Evolutionary conservation across 2,113 vertebrate genomes (phyloP).

Genomic region (Leptobrachium leishanense): DNA sequence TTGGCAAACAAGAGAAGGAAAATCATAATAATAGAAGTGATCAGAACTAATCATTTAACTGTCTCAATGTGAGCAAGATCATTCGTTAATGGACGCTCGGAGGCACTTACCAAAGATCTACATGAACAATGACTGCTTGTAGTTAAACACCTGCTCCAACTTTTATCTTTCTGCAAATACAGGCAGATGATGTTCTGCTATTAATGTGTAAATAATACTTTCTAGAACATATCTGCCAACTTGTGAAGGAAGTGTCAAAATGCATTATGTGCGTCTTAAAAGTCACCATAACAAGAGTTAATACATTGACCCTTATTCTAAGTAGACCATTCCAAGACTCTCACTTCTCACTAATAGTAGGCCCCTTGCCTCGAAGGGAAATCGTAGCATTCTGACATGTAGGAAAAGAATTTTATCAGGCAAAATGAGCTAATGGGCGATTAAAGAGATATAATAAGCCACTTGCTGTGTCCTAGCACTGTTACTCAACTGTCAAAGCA

Average conservation of each 20-base stretch:
- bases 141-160: constrained; percentile 46
- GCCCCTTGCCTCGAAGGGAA: constrained; percentile 7
- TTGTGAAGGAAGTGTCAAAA: constrained; percentile 36
- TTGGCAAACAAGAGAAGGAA: not conserved
- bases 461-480: too few relatives aligned
- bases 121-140: constrained; percentile 38
- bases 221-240: constrained; percentile 8
- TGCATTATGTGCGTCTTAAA: constrained; percentile 32
- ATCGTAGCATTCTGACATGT: constrained; percentile 6
- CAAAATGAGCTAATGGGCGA: constrained; percentile 13
- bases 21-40: constrained; percentile 6
- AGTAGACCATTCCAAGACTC: not conserved
- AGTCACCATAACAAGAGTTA: constrained; percentile 6
- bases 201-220: constrained; percentile 18
- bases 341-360: constrained; percentile 6
- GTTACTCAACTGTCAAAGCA: too few relatives aligned
- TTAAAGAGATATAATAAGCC: not conserved
- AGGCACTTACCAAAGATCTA: constrained; percentile 36
- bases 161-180: constrained; percentile 7
- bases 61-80: constrained; percentile 11
- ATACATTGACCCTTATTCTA: constrained; percentile 15
- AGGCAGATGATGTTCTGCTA: constrained; percentile 1
- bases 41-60: not conserved
- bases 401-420: constrained; percentile 32
- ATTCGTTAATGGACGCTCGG: constrained; percentile 26